A percentile compares a stretch with the other conserved stretches of the same genome.
phyloP scores from a whole-genome alignment of 2,797 vertebrate species.

The Rhinichthys osculus region DNA sequence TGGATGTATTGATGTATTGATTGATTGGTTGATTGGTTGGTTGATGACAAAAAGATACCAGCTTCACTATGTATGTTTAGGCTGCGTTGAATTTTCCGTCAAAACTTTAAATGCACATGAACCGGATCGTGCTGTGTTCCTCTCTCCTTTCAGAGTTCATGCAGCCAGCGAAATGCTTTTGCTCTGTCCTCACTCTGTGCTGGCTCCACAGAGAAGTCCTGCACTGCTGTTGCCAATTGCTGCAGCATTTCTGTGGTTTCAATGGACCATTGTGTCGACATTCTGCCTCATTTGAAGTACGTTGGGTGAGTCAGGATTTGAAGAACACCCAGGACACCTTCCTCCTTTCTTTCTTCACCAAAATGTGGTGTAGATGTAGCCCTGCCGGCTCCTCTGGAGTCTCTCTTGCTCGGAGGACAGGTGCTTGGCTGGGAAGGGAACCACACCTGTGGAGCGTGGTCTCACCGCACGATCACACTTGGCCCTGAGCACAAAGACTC shows the following conservation, averaged over 20 bases:
- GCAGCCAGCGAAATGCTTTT: conserved; percentile 32
- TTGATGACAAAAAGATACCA: neutral
- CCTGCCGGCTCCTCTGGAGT: neutral
- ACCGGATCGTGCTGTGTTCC: neutral
- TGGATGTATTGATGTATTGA: neutral
- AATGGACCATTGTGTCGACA: conserved; percentile 68
- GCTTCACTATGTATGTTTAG: neutral
- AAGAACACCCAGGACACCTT: conserved; percentile 53
- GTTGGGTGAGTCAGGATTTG: conserved; percentile 67
- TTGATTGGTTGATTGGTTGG: no score
- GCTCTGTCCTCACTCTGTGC: conserved; percentile 20
- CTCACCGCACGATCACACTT: conserved; percentile 7
- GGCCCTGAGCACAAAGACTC: conserved; percentile 13
- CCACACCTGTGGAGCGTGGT: conserved; percentile 23
- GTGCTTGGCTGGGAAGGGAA: conserved; percentile 20
- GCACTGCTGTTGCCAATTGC: conserved; percentile 68
- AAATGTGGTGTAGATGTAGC: conserved; percentile 25
- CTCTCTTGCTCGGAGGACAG: conserved; percentile 20
- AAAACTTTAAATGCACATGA: neutral
- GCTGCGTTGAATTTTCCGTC: neutral
- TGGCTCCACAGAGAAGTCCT: conserved; percentile 45
- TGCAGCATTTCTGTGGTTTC: conserved; percentile 64
- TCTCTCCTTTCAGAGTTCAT: conserved; percentile 20
- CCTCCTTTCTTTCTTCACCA: conserved; percentile 25
- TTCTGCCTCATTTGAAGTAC: conserved; percentile 68